phyloP scores from a whole-genome alignment of 2,888 invertebrate species.

The Acleris cristana region DNA sequence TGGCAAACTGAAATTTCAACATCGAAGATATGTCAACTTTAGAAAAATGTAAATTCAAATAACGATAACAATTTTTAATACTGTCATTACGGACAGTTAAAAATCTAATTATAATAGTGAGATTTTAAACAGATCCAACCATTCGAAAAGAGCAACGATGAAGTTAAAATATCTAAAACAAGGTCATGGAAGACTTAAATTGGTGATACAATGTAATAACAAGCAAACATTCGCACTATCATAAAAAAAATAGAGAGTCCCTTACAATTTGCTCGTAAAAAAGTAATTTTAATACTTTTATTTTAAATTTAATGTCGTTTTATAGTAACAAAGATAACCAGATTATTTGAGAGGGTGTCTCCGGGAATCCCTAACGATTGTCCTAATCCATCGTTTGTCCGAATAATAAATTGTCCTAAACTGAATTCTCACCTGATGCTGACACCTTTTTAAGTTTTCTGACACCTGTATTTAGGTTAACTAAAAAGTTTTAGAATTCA shows the following conservation, averaged over 20 bases:
- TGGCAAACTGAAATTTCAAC: constrained; percentile 9
- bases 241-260: neutral
- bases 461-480: no score
- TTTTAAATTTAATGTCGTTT: no score
- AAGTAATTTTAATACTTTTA: constrained; percentile 42
- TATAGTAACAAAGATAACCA: no score
- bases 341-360: no score
- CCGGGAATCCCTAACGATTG: no score
- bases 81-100: constrained; percentile 9
- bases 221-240: neutral
- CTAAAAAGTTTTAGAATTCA: no score
- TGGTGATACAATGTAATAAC: neutral
- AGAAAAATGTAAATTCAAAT: constrained; percentile 41
- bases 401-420: no score
- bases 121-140: constrained; percentile 32
- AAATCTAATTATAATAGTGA: constrained; percentile 17
- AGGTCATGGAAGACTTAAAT: constrained; percentile 24
- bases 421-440: no score
- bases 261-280: neutral
- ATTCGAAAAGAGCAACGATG: constrained; percentile 15
- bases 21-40: constrained; percentile 70
- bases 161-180: constrained; percentile 29
- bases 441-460: no score
- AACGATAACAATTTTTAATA: constrained; percentile 8
- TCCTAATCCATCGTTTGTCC: no score